Evolutionary conservation across 35 echinoderm and acorn worm species (phyloP), one percentile per base, ranked within the genome.

Genomic region (Diadema setosum): DNA sequence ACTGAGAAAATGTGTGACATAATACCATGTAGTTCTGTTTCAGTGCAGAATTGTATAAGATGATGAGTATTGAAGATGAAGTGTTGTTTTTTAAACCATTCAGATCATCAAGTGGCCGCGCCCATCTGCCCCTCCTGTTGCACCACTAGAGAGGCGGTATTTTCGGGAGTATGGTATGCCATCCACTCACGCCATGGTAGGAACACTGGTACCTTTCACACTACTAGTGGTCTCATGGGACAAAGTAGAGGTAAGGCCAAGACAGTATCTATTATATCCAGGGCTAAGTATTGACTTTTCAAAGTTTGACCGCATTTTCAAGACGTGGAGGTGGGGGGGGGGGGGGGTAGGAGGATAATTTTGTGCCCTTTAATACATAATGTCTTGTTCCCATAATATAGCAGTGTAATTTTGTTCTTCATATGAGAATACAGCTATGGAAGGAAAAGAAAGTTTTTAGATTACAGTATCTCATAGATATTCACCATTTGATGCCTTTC

Each of bases 151-250:
- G 42, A 87, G 84, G 43, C 83, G 92, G 31, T 99, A 99, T 80
- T 87, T 89, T 44, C 88, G 83, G 45, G 96, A 99, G 56, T 99
- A 99, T 36, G 96, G 96, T 2, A 99, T 99, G 96, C 96, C 96
- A 5, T 99, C 96, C 39, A 99, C 96, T 9, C 96, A 99, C 50
- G 92, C 96, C 4, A 99, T 99, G 92, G 92, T 99, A n/a, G 96
- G 96, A 44, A 85, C 89, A 7, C 52, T 92, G 41, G 87, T 99
- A 26, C 96, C 96, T 4, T 94, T 99, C 75, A 95, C 92, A 26
- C 73, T 94, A 23, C 58, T 99, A 17, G 78, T 82, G 25, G 42
- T 89, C 18, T 92, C 93, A 25, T 92, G 91, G 85, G 87, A 70
- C 45, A 81, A 91, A 20, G 83, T 90, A 69, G 85, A 99, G 93